A percentile compares a stretch with the other conserved stretches of the same genome.
Conservation (phyloP, 2,113 vertebrate genomes). For the Copsychus sechellarum region DNA sequence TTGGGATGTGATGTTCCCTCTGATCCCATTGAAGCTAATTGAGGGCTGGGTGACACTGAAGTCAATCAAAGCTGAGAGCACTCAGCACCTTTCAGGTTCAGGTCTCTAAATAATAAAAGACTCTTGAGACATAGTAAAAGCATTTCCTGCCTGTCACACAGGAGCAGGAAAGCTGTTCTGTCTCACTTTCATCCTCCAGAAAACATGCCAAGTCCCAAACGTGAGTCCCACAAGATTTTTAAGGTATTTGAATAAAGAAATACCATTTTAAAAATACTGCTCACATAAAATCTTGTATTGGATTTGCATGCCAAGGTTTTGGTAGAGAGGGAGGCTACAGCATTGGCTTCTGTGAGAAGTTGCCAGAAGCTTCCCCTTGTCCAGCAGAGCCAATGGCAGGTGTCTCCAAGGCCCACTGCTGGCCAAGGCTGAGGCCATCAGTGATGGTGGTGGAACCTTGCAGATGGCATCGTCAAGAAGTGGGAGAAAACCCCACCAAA, state of each 20-base stretch:
- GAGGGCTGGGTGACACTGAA: neutral
- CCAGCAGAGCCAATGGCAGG: accelerated
- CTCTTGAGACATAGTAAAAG: neutral
- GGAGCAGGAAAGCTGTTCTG: neutral
- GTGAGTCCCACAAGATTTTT: neutral
- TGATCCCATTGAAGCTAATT: neutral
- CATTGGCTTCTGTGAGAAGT: neutral
- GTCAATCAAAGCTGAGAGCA: neutral
- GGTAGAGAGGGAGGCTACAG: neutral
- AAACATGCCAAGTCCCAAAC: neutral
- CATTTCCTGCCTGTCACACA: neutral
- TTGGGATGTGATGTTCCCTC: neutral
- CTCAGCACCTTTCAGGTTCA: slow-evolving; percentile 51
- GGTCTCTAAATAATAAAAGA: slow-evolving; percentile 17
- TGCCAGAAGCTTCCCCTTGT: neutral
- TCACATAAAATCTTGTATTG: neutral
- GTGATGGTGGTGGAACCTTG: neutral
- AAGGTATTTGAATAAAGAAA: neutral
- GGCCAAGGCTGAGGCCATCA: neutral
- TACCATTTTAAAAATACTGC: neutral
- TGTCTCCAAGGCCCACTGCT: neutral
- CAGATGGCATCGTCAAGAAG: neutral
- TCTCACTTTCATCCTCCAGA: neutral
- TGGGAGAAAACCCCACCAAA: neutral
- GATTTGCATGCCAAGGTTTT: neutral